A percentile compares a stretch with the other conserved stretches of the same genome.
Conservation (phyloP, 2,888 invertebrate species). For the Rotaria sp. region DNA sequence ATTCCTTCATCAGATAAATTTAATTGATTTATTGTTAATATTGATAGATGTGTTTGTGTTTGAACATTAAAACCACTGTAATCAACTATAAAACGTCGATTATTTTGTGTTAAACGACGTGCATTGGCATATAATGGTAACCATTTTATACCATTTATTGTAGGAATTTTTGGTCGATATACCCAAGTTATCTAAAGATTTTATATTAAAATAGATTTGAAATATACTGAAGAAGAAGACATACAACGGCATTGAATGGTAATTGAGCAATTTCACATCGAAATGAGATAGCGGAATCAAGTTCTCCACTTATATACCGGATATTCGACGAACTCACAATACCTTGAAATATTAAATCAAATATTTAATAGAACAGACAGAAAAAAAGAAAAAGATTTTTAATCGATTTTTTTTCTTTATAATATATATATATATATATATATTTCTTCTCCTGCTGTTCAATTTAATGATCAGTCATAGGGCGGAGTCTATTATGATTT, state of each 20-base stretch:
- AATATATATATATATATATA: background rate
- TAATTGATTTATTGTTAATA: conserved; percentile 7
- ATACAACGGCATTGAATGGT: background rate
- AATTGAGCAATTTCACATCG: conserved; percentile 27
- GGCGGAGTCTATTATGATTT: background rate
- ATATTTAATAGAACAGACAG: background rate
- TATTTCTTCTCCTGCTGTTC: conserved; percentile 15
- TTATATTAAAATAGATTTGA: background rate
- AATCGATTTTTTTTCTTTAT: background rate
- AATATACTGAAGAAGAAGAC: background rate
- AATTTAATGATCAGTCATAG: conserved; percentile 3
- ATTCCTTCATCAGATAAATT: conserved; percentile 9
- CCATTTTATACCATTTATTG: background rate
- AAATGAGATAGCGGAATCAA: background rate
- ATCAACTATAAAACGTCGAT: background rate
- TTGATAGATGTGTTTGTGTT: background rate
- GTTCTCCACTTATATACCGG: background rate
- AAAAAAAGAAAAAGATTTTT: background rate
- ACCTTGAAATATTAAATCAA: background rate
- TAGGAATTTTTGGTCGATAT: background rate
- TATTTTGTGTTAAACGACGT: conserved; percentile 16
- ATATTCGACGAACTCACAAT: background rate
- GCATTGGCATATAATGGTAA: conserved; percentile 21
- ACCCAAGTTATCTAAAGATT: conserved; percentile 20
- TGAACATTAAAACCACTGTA: background rate